Conservation (phyloP, 2,888 invertebrate genomes). For the Homarus gammarus region DNA sequence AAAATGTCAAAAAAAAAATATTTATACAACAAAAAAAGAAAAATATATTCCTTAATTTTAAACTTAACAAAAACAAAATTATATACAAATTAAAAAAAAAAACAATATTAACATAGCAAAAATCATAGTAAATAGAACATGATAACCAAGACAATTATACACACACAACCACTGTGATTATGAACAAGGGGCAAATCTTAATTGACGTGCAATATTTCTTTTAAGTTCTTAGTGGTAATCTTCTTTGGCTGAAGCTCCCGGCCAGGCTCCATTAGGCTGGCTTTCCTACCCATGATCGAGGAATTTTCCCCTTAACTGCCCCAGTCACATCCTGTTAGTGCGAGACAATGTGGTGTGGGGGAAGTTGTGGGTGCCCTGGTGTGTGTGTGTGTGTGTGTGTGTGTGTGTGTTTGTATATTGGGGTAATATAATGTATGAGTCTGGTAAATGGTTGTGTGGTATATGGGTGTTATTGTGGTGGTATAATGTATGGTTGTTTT, state of each 20-base stretch:
- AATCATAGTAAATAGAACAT: no score
- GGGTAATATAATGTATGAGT: neutral
- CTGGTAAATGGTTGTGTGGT: neutral
- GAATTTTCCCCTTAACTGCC: slow-evolving; percentile 66
- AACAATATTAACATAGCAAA: no score
- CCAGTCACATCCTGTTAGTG: slow-evolving; percentile 62
- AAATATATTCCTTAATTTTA: no score
- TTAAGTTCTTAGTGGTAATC: slow-evolving; percentile 65
- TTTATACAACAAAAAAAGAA: no score
- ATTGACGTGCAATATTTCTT: slow-evolving; percentile 67
- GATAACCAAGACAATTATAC: no score
- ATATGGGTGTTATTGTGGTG: neutral
- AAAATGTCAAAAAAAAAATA: no score
- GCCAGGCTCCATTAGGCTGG: slow-evolving; percentile 51
- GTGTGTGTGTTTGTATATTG: no score
- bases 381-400: no score
- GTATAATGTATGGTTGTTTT: no score
- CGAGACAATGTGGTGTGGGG: slow-evolving; percentile 39
- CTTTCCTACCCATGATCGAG: slow-evolving; percentile 46
- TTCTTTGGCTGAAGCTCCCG: slow-evolving; percentile 57
- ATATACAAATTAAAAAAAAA: no score
- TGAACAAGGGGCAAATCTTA: slow-evolving; percentile 56
- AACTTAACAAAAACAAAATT: no score
- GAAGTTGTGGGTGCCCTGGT: neutral
- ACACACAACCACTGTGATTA: no score